phyloP scores from a whole-genome alignment of 64 coral and sea anemone species.

The Stylophora pistillata region DNA sequence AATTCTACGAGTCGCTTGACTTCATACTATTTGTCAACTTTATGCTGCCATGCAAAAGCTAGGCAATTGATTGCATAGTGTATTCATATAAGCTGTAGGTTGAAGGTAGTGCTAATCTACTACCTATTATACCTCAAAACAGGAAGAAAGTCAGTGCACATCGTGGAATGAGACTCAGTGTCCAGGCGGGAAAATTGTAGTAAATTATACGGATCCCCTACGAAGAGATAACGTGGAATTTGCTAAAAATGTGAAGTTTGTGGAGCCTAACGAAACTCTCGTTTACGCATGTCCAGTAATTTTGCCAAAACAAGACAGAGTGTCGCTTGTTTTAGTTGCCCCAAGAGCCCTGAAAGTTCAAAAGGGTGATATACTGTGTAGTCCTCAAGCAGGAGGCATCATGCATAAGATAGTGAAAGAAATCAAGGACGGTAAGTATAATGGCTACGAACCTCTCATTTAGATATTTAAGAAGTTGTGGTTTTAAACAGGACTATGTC shows the following conservation, averaged over 20 bases:
- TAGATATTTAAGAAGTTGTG: no score
- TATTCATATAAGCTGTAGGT: no score
- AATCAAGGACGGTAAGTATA: background rate
- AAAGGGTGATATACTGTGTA: slow-evolving; percentile 51
- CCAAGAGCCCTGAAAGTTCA: slow-evolving; percentile 32
- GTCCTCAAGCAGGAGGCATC: slow-evolving; percentile 63
- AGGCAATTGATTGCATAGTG: no score
- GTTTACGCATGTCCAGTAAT: slow-evolving; percentile 72
- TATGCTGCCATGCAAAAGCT: no score
- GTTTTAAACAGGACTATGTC: no score
- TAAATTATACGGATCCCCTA: slow-evolving; percentile 50
- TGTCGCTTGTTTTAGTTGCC: slow-evolving; percentile 37
- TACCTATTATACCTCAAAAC: background rate
- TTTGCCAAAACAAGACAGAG: slow-evolving; percentile 24
- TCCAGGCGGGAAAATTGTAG: slow-evolving; percentile 40
- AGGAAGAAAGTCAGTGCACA: slow-evolving; percentile 55
- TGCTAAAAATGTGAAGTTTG: slow-evolving; percentile 58
- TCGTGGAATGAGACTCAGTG: slow-evolving; percentile 69
- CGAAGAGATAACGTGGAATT: slow-evolving; percentile 48
- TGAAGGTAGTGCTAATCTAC: background rate
- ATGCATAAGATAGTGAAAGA: slow-evolving; percentile 53
- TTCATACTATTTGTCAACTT: no score
- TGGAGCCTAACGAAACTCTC: slow-evolving; percentile 49
- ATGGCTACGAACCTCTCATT: background rate
- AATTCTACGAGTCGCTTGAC: no score